Evolutionary conservation across 2,113 vertebrate genomes (phyloP), one percentile per base, ranked within the genome.

Genomic region (Potamarius usumacintae): DNA sequence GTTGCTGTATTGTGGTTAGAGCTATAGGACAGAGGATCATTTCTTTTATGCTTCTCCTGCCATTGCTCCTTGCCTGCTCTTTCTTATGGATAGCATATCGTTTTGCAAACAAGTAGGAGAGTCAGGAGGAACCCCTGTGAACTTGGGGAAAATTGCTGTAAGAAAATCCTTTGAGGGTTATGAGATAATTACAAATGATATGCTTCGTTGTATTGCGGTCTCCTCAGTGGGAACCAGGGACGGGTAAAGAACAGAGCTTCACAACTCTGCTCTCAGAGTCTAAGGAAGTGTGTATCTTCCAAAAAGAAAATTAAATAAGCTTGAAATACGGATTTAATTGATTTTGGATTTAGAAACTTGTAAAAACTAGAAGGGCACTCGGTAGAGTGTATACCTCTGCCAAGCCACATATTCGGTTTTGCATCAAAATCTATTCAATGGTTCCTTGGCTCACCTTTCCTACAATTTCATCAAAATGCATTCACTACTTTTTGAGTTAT

Each of bases 111-210:
- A 71, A 7, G 53, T 20, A 83, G 84, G 79, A 67, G 53, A 58
- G 84, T 89, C 74, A 78, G 50, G 42, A 52, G 86, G 85, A 90
- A 20, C 52, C 85, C 52, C 63, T 90, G 84, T 90, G 86, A 91
- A 62, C 55, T 79, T 8, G 17, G 17, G n/a, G 0, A 5, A n/a
- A 92, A n/a, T 55, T 82, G 67, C 85, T 91, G 25, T 20, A n/a
- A 82, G 85, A 85, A 89, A 90, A 89, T 58, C 67, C 18, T 82
- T 50, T 80, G 87, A 89, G 91, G 89, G 77, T 82, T 86, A 79
- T 85, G 86, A 91, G 89, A 90, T 93, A 91, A 93, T 92, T 93
- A 89, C 77, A 90, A 74, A 76, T 89, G 89, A 83, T 88, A 89
- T 74, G 65, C 87, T 90, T 93, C 91, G 88, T 91, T 89, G 78